phyloP scores from a whole-genome alignment of 1,140 invertebrate species.

The Stegodyphus dumicola region DNA sequence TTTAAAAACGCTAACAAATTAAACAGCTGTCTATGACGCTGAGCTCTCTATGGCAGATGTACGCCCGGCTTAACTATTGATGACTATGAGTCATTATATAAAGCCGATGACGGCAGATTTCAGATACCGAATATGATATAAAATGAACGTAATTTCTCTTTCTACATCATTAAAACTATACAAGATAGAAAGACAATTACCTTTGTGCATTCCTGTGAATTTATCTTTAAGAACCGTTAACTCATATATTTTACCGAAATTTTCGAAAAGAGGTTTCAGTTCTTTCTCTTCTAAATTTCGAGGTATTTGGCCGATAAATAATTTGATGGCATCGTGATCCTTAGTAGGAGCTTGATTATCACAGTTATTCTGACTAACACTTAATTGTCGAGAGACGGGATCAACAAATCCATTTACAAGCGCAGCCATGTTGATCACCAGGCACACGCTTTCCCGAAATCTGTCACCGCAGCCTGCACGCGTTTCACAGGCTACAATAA shows the following conservation, averaged over 20 bases:
- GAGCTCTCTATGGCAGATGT: constrained; percentile 15
- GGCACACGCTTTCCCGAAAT: constrained; percentile 32
- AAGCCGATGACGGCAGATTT: neutral
- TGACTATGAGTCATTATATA: constrained; percentile 27
- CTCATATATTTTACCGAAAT: constrained; percentile 94
- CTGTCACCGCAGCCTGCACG: constrained; percentile 6
- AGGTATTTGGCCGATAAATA: constrained; percentile 94
- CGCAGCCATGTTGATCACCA: constrained; percentile 54
- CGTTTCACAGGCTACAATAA: constrained; percentile 1
- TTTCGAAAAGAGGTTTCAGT: constrained; percentile 89
- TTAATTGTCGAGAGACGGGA: constrained; percentile 45
- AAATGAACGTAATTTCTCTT: neutral
- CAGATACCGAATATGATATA: neutral
- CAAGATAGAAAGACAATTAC: constrained; percentile 70
- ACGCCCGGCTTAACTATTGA: neutral
- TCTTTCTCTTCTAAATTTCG: constrained; percentile 89
- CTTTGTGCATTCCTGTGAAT: constrained; percentile 93
- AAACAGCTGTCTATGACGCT: constrained; percentile 37
- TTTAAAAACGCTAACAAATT: neutral
- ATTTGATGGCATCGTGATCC: constrained; percentile 78
- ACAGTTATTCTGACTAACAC: constrained; percentile 37
- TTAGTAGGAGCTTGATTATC: constrained; percentile 64
- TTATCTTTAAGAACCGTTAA: constrained; percentile 92
- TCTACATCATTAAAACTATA: neutral
- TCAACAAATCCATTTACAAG: constrained; percentile 56